phyloP scores from a whole-genome alignment of 2,113 vertebrate species.

The Anhinga anhinga region DNA sequence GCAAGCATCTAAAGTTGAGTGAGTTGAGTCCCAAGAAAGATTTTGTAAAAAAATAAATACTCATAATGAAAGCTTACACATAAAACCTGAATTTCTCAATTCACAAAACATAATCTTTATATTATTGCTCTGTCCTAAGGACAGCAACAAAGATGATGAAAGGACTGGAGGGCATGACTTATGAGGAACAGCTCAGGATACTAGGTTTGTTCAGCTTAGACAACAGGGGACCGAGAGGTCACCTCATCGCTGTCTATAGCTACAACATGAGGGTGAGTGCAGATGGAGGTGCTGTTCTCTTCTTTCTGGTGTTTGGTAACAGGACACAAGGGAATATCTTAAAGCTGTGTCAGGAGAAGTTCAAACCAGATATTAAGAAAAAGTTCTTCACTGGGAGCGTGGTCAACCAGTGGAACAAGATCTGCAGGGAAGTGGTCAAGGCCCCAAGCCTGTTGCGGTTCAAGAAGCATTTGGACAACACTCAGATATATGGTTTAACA shows the following conservation, averaged over 20 bases:
- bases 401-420: background rate
- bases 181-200: background rate
- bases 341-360: background rate
- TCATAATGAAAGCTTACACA: background rate
- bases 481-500: background rate
- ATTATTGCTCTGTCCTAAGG: background rate
- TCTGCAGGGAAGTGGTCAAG: background rate
- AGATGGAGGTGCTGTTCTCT: background rate
- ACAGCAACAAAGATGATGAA: background rate
- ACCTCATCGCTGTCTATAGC: background rate
- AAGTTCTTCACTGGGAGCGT: background rate
- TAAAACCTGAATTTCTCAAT: background rate
- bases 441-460: background rate
- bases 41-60: background rate
- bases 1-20: background rate
- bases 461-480: background rate
- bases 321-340: background rate
- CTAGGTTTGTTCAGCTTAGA: background rate
- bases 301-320: background rate
- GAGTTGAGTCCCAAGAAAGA: background rate
- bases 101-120: background rate
- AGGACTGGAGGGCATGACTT: background rate
- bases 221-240: background rate
- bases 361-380: background rate
- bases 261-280: fast-evolving